These are phyloP conservation scores for Hymenochirus boettgeri DNA, from an alignment of 2,113 vertebrate species.

Conservation along the genomic window DNA sequence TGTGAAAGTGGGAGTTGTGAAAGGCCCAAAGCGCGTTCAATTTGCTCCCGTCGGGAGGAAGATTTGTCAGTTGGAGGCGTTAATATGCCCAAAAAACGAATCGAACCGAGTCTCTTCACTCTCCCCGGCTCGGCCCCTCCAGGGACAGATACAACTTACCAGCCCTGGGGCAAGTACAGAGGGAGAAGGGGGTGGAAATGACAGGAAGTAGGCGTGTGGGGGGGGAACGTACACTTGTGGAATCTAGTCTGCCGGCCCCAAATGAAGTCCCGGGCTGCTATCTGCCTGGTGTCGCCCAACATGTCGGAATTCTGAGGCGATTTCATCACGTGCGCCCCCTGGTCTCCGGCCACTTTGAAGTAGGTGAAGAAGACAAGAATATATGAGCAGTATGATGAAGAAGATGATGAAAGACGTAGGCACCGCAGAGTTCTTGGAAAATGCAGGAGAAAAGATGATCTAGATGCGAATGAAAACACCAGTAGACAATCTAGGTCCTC, in stretches of 20 bases:
- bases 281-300: constrained; percentile 54
- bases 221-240: constrained; percentile 84
- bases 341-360: constrained; percentile 96
- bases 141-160: not conserved
- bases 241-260: constrained; percentile 76
- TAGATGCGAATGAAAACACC: no score
- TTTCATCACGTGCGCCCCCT: constrained; percentile 97
- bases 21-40: not conserved
- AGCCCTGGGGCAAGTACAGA: not conserved
- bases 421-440: constrained; percentile 73
- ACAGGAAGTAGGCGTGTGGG: constrained; percentile 1
- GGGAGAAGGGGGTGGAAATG: not conserved
- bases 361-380: constrained; percentile 97
- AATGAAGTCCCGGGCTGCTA: constrained; percentile 80
- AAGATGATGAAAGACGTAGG: constrained; percentile 98
- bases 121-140: not conserved
- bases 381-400: constrained; percentile 81
- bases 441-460: constrained; percentile 13
- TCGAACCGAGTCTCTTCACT: no score
- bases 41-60: no score
- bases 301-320: constrained; percentile 86
- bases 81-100: no score
- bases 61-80: no score
- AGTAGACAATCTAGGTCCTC: no score
- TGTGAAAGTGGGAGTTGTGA: not conserved